These are phyloP conservation scores for Geococcyx californianus DNA, from an alignment of 2,113 vertebrate species.

Conservation along the genomic window DNA sequence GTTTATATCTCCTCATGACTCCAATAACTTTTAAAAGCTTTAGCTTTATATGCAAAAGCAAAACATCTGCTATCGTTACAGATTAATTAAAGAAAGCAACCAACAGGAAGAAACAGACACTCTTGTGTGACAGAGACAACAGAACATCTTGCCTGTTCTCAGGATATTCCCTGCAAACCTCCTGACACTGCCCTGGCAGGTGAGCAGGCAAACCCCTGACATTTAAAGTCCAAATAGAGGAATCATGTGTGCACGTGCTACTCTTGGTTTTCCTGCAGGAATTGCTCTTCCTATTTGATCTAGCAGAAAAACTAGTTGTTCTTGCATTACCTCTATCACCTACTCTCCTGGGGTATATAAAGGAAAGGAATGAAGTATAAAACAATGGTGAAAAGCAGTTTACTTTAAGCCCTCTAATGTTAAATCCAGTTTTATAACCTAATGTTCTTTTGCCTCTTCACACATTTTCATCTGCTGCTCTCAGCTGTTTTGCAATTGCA, in stretches of 20 bases:
- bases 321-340: not conserved
- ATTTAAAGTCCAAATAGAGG: not conserved
- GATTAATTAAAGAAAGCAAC: not conserved
- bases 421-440: not conserved
- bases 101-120: not conserved
- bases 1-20: not conserved
- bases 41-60: not conserved
- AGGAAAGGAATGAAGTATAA: not conserved
- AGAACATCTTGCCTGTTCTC: not conserved
- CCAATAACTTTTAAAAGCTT: not conserved
- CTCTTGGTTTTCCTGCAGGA: not conserved
- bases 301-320: not conserved
- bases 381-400: not conserved
- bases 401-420: not conserved
- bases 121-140: not conserved
- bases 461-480: not conserved
- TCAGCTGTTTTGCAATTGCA: not conserved
- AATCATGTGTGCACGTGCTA: not conserved
- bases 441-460: not conserved
- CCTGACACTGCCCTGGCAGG: not conserved
- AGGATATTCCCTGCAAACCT: not conserved
- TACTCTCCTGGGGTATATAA: not conserved
- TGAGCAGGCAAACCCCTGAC: not conserved
- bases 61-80: not conserved
- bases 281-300: not conserved